Base-by-base conservation (phyloP, 1,140 invertebrate species). In the Lysiphlebus fabarum region DNA sequence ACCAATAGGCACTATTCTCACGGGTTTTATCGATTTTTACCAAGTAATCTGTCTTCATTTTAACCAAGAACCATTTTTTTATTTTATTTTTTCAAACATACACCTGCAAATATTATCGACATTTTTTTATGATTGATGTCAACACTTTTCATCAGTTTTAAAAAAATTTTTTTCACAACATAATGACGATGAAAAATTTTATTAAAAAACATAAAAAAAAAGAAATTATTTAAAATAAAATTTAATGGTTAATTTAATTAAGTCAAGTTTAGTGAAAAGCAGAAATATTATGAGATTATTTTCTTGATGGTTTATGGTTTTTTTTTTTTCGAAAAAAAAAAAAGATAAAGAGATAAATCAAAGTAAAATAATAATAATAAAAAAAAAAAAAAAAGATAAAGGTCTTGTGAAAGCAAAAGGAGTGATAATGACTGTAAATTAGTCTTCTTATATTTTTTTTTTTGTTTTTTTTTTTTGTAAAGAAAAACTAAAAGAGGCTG, bases 41-140 rank as follows among this genome's bases (percentile, higher is more conserved):
- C 5, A 34, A 50, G 33, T 26, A 33, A 58, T 58, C 57, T 44
- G 49, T 58, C 49, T 58, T 58, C 57, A 53, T 58, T 58, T 53
- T 42, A 41, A 9, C 6, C 9, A 36, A 33, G 26, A n/a, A 37
- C n/a, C n/a, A n/a, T n/a, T 14, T 7, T 42, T 33, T 41, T n/a
- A 37, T 17, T 1, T 36, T n/a, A n/a, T 34, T 50, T n/a, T 36
- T 9, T 5, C 34, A 26, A 26, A 38, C 11, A 10, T 38, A 37
- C 9, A 38, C 11, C 6, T 45, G n/a, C 9, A n/a, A n/a, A 7
- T 37, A 51, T 4, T 36, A 38, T 51, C 17, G 40, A 50, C 57
- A 38, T 53, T 40, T 26, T 34, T 33, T 44, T 51, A 58, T 53
- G 57, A 58, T 58, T 58, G 57, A 58, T 53, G 40, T 41, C 33